Conservation (phyloP, 2,113 vertebrate genomes). For the Sisor rabdophorus region DNA sequence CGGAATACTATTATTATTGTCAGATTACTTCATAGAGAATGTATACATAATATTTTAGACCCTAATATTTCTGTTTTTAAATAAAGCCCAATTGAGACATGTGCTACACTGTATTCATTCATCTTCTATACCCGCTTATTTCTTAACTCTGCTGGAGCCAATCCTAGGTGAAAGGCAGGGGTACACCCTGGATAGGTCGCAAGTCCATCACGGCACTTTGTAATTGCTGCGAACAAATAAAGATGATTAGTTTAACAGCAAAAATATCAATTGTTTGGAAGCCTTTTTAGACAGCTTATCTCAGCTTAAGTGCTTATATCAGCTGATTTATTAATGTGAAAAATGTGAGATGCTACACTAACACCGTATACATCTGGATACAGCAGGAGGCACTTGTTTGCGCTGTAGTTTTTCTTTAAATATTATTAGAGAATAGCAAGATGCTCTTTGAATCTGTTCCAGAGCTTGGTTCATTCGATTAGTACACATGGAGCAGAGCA, state of each 20-base stretch:
- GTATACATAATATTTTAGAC: background rate
- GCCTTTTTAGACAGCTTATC: background rate
- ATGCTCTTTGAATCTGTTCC: constrained; percentile 4
- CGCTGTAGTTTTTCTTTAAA: background rate
- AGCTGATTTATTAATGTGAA: background rate
- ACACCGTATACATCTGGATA: background rate
- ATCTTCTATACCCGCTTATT: no score
- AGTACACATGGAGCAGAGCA: constrained; percentile 1
- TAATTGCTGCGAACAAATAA: background rate
- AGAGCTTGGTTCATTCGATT: constrained; percentile 16
- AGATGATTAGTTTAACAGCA: background rate
- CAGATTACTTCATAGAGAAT: background rate
- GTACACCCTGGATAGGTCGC: no score
- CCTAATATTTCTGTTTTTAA: background rate
- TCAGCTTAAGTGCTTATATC: background rate
- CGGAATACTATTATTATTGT: background rate
- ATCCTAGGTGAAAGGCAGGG: no score
- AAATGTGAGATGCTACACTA: background rate
- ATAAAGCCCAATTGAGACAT: background rate
- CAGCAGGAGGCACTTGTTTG: constrained; percentile 9
- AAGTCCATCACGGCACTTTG: no score
- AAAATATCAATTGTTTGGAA: background rate
- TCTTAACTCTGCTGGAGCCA: no score
- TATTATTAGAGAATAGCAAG: constrained; percentile 7
- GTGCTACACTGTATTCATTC: no score